A percentile compares a stretch with the other conserved stretches of the same genome.
These are phyloP conservation scores for Peromyscus polionotus DNA, from an alignment of 2,113 vertebrate genomes.

Conservation along the genomic window DNA sequence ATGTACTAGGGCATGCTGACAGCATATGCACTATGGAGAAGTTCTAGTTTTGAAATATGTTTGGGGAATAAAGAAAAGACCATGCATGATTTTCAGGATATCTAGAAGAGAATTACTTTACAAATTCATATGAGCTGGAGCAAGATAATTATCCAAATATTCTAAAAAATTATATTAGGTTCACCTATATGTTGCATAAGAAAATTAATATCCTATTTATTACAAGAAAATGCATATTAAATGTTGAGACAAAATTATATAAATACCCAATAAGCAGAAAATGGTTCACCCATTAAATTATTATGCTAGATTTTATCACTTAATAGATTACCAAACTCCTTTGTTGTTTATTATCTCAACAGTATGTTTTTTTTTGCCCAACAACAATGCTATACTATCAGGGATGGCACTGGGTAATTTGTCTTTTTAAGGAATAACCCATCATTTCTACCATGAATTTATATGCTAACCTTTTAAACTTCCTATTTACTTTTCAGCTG, in stretches of 20 bases:
- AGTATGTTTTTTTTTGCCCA: slow-evolving; percentile 16
- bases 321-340: slow-evolving; percentile 70
- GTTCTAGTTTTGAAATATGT: slow-evolving; percentile 54
- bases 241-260: slow-evolving; percentile 58
- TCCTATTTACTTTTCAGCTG: slow-evolving; percentile 50
- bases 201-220: slow-evolving; percentile 75
- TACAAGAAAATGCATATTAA: slow-evolving; percentile 66
- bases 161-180: slow-evolving; percentile 9
- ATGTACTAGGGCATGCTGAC: slow-evolving; percentile 8
- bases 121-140: slow-evolving; percentile 11
- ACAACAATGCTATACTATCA: slow-evolving; percentile 52
- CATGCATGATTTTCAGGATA: slow-evolving; percentile 59
- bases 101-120: slow-evolving; percentile 44
- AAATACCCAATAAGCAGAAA: slow-evolving; percentile 70
- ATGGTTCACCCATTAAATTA: slow-evolving; percentile 73
- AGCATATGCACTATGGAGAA: slow-evolving; percentile 20
- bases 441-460: slow-evolving; percentile 67
- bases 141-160: slow-evolving; percentile 52
- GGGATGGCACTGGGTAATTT: slow-evolving; percentile 63
- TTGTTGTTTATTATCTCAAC: slow-evolving; percentile 63
- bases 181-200: neutral
- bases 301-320: slow-evolving; percentile 60
- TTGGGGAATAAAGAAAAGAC: slow-evolving; percentile 33
- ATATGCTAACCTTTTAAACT: slow-evolving; percentile 55
- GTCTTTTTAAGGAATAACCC: slow-evolving; percentile 64